Percentiles rank a stretch among this genome's conserved stretches.
phyloP scores from a whole-genome alignment of 1,140 invertebrate species.

The Rhagoletis zephyria region DNA sequence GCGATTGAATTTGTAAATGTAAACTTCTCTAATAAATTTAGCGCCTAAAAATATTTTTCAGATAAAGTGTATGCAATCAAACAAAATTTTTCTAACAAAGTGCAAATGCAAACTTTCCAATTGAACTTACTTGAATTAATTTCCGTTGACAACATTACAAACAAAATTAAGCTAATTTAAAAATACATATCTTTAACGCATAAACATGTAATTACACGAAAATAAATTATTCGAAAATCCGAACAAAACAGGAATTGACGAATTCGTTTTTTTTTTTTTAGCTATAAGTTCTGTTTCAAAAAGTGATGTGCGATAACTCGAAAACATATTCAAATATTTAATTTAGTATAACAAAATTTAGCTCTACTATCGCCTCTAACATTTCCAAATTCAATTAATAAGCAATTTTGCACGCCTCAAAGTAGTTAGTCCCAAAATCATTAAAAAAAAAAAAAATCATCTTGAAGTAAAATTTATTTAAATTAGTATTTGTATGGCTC shows the following conservation, averaged over 20 bases:
- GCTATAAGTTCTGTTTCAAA: constrained; percentile 31
- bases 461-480: too few species aligned
- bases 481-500: too few species aligned
- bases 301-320: constrained; percentile 47
- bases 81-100: not conserved
- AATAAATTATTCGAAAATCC: not conserved
- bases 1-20: not conserved
- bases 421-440: not conserved
- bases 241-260: not conserved
- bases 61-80: not conserved
- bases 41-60: not conserved
- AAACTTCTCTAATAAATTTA: not conserved
- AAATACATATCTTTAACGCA: not conserved
- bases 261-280: not conserved
- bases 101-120: not conserved
- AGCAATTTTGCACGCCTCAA: not conserved
- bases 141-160: constrained; percentile 1
- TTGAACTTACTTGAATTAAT: not conserved
- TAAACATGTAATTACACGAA: not conserved
- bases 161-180: constrained; percentile 36
- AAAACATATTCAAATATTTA: constrained; percentile 4
- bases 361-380: not conserved
- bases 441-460: too few species aligned
- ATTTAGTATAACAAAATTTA: constrained; percentile 1
- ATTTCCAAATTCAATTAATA: not conserved